Evolutionary conservation across 2,113 vertebrate genomes (phyloP).

Genomic region (Sciurus niger): DNA sequence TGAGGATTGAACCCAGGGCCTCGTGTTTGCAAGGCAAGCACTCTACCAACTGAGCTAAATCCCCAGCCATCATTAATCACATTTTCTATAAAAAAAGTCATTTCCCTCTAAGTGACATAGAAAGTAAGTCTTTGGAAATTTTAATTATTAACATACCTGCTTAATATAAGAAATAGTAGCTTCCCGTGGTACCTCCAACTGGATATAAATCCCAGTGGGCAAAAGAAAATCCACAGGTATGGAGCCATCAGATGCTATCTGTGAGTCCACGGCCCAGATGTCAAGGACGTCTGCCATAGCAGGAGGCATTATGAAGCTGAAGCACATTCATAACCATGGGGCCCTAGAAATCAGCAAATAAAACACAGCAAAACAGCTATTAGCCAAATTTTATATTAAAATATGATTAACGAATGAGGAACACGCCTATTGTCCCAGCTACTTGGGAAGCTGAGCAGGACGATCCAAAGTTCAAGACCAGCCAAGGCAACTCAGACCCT

Average conservation of each 20-base stretch:
- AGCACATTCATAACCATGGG: slow-evolving; percentile 94
- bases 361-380: slow-evolving; percentile 74
- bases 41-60: too few species aligned
- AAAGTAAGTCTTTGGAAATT: slow-evolving; percentile 32
- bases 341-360: slow-evolving; percentile 86
- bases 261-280: slow-evolving; percentile 97
- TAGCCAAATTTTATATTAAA: slow-evolving; percentile 6
- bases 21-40: too few species aligned
- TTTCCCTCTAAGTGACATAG: not conserved
- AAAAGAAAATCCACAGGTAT: slow-evolving; percentile 97
- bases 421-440: not conserved
- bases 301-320: slow-evolving; percentile 96
- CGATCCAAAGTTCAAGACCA: not conserved
- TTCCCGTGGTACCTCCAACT: slow-evolving; percentile 96
- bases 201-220: slow-evolving; percentile 98
- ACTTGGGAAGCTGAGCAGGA: not conserved
- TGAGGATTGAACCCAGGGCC: too few species aligned
- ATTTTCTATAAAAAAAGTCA: slow-evolving; percentile 42
- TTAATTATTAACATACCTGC: slow-evolving; percentile 90
- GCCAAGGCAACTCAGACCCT: not conserved
- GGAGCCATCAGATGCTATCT: slow-evolving; percentile 93
- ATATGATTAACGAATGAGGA: not conserved
- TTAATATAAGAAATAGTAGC: slow-evolving; percentile 98
- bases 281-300: slow-evolving; percentile 98
- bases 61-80: not conserved